These are phyloP conservation scores for Loripinus fragilis DNA, from an alignment of 2,888 invertebrate species.

Conservation along the genomic window DNA sequence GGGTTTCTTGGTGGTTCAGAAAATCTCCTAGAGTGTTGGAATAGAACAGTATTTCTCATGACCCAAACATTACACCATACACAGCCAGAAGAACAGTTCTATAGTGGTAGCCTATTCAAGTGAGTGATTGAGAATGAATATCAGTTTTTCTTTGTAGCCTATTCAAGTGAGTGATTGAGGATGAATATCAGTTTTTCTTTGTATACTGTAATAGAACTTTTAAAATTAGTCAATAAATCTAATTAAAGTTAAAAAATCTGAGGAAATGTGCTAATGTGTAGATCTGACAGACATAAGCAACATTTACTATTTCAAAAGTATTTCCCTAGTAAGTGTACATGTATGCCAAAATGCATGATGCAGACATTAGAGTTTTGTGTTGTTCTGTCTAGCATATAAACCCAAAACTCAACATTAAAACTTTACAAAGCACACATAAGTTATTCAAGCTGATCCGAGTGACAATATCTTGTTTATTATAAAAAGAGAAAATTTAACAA, in stretches of 20 bases:
- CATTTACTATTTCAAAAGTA: background rate
- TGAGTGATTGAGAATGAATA: background rate
- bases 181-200: background rate
- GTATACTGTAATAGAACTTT: background rate
- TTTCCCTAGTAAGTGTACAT: background rate
- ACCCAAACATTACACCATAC: constrained; percentile 47
- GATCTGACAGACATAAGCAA: background rate
- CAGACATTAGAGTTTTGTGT: background rate
- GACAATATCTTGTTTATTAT: too few relatives aligned
- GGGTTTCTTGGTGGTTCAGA: constrained; percentile 44
- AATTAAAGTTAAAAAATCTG: background rate
- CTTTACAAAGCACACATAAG: too few relatives aligned
- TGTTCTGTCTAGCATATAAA: too few relatives aligned
- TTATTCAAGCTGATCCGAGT: too few relatives aligned
- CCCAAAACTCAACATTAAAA: too few relatives aligned
- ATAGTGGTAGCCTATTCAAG: background rate
- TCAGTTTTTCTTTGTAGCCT: background rate
- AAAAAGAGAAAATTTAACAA: too few relatives aligned
- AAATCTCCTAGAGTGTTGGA: constrained; percentile 57
- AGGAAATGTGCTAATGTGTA: background rate
- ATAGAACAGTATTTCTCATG: constrained; percentile 59
- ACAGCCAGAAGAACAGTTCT: constrained; percentile 9
- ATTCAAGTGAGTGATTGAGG: background rate
- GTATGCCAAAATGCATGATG: too few relatives aligned
- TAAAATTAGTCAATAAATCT: background rate